Evolutionary conservation across 2,113 vertebrate genomes (phyloP), one percentile per base, ranked within the genome.

Genomic region (Erinaceus europaeus): DNA sequence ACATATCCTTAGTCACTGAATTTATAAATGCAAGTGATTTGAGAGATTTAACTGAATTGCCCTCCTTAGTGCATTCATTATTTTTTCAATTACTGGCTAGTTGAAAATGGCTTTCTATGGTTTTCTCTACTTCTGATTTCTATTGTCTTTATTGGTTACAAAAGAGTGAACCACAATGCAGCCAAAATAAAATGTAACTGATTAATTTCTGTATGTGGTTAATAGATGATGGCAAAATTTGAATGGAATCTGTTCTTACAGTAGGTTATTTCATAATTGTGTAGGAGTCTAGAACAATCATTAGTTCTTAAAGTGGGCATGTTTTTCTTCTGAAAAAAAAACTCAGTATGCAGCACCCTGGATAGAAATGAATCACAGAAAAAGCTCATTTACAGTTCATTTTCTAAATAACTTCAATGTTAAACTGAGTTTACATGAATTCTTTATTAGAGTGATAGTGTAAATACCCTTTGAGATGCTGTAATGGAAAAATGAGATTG

Each of bases 341-440:
- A 78, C 9, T 42, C 10, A 52, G 10, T 20, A 67, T 27, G 87
- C 67, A 14, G 11, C 13, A 44, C 65, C 20, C 34, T 62, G 6
- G 5, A 67, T 9, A 67, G 34, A 73, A 82, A 59, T 48, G 18
- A 5, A 62, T 69, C 64, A 53, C 57, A 64, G 65, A 88, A 57
- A 21, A 64, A 62, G 20, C 68, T 62, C 38, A 71, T 9, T 9
- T 90, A 85, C 55, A 6, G 44, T 67, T 88, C 50, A 3, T 53
- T 57, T 90, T 77, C 38, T 48, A 44, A 72, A 84, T 5, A 44
- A 52, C 29, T 25, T 53, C 69, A 42, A 67, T 81, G 52, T 29
- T 61, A 55, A 86, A 62, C 21, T 81, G 6, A 80, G 82, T 91
- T 84, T 44, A 75, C 88, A 78, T 76, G 72, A n/a, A 62, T 74